Evolutionary conservation across 2,888 invertebrate species (phyloP), one percentile per base, ranked within the genome.

Genomic region (Heteromyza rotundicornis): DNA sequence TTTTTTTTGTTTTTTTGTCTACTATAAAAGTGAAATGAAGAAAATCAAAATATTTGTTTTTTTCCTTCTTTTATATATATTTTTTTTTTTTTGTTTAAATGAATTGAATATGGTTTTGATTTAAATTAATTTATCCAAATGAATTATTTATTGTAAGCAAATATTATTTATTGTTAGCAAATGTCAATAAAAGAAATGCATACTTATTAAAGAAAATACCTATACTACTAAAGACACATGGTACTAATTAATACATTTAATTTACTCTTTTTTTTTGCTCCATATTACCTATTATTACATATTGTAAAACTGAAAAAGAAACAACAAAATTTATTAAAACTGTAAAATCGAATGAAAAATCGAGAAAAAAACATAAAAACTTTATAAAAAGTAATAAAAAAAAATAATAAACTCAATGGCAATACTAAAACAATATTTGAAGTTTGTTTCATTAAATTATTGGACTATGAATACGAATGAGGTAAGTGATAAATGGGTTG

Each of bases 111-210:
- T n/a, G n/a, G n/a, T n/a, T n/a, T n/a, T n/a, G n/a, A n/a, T n/a
- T n/a, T n/a, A n/a, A n/a, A n/a, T n/a, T n/a, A n/a, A n/a, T n/a
- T n/a, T n/a, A n/a, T n/a, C 27, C 27, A 20, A 62, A 49, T 62
- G 59, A 62, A 64, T 59, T 60, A 62, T 60, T 60, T 64, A 62
- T 62, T 64, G 51, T 60, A 50, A 56, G 61, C 50, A 50, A n/a
- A n/a, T n/a, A n/a, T n/a, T n/a, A 27, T 27, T 27, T 27, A 27
- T n/a, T n/a, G 40, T 62, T 64, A 60, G 47, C 19, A 44, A 55
- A 61, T 22, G 36, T 47, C 14, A 19, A 27, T 40, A 61, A n/a
- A 49, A n/a, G 5, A 32, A 5, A 32, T 32, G 32, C 32, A 32
- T 32, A 32, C 32, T 32, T 32, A 55, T 14, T 20, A 49, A 57